These are phyloP conservation scores for Acanthaster planci DNA, from an alignment of 35 echinoderm and acorn worm genomes.

Conservation along the genomic window DNA sequence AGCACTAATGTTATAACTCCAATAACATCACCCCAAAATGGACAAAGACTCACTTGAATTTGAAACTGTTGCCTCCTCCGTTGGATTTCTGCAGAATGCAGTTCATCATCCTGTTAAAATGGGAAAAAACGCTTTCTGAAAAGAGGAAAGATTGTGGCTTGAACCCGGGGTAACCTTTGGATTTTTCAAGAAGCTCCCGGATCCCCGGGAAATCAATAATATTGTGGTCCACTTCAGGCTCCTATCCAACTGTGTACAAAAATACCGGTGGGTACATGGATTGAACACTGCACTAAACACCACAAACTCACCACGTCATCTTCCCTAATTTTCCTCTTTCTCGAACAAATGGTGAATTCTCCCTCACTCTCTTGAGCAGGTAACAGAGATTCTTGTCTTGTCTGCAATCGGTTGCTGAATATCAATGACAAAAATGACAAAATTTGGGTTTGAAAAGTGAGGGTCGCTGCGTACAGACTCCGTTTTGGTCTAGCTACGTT, in stretches of 20 bases:
- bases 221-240: not conserved
- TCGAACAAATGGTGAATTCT: constrained; percentile 35
- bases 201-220: constrained; percentile 36
- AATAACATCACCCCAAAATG: not conserved
- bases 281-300: not conserved
- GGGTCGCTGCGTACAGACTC: not conserved
- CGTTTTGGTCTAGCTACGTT: constrained; percentile 5
- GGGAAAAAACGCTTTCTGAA: not conserved
- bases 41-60: constrained; percentile 46
- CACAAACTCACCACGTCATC: constrained; percentile 26
- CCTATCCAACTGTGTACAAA: not conserved
- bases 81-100: constrained; percentile 34
- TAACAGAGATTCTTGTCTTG: not conserved
- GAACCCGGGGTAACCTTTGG: not conserved
- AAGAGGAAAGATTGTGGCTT: not conserved
- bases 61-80: constrained; percentile 55
- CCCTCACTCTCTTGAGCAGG: constrained; percentile 2
- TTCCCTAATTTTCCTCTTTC: constrained; percentile 46
- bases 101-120: constrained; percentile 3
- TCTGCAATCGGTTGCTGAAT: constrained; percentile 34
- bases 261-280: not conserved
- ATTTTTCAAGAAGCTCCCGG: not conserved
- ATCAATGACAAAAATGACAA: not conserved
- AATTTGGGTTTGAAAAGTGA: constrained; percentile 22
- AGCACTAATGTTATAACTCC: too few relatives aligned